Conservation (phyloP, 2,888 invertebrate genomes). For the Eumacrocentrus americanus region DNA sequence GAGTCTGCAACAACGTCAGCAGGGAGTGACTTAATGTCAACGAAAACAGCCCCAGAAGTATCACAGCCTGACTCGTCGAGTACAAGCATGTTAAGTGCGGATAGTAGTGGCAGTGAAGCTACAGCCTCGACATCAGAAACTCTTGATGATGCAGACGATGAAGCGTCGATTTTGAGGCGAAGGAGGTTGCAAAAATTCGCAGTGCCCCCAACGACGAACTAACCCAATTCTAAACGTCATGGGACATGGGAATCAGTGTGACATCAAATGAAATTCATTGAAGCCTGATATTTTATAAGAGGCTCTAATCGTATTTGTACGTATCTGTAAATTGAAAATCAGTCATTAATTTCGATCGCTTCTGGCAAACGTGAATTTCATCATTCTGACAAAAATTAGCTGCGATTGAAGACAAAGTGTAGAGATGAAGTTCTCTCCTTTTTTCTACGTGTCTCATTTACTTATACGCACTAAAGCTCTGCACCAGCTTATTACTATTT, state of each 20-base stretch:
- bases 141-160: conserved; percentile 67
- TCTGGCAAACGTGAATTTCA: not conserved
- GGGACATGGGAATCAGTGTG: not conserved
- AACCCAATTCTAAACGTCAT: conserved; percentile 21
- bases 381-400: not conserved
- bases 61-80: conserved; percentile 32
- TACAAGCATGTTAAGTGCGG: conserved; percentile 18
- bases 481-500: not conserved
- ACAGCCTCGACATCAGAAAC: conserved; percentile 51
- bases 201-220: conserved; percentile 41
- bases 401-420: not conserved
- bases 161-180: conserved; percentile 69
- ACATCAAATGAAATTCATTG: not conserved
- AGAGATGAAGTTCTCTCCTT: not conserved
- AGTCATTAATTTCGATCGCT: not conserved
- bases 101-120: conserved; percentile 46
- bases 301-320: not conserved
- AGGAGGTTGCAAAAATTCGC: conserved; percentile 78
- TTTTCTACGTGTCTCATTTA: not conserved
- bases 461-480: not conserved
- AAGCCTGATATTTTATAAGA: not conserved
- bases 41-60: conserved; percentile 23
- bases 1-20: conserved; percentile 26
- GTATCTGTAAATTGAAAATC: not conserved
- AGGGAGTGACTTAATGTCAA: conserved; percentile 23